A percentile compares a stretch with the other conserved stretches of the same genome.
These are phyloP conservation scores for Pempheris klunzingeri DNA, from an alignment of 2,797 vertebrate genomes.

Conservation along the genomic window DNA sequence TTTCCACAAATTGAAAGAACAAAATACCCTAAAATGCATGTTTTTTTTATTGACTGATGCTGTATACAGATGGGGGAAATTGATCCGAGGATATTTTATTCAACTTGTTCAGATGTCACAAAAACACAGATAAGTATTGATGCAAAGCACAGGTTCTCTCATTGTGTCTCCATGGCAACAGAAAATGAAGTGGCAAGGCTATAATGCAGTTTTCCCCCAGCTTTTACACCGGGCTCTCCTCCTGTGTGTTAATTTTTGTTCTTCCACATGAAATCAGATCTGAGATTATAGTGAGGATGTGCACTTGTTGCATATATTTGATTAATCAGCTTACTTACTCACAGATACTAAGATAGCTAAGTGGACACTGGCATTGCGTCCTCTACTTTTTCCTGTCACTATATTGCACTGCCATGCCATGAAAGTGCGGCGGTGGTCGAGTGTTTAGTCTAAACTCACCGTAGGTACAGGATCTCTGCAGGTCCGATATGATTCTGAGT, in stretches of 20 bases:
- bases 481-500: conserved; percentile 97
- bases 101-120: background rate
- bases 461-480: conserved; percentile 97
- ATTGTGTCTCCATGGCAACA: conserved; percentile 23
- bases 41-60: background rate
- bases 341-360: background rate
- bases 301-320: too few relatives aligned
- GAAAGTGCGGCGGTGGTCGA: background rate
- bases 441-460: conserved; percentile 82
- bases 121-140: background rate
- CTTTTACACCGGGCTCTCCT: background rate
- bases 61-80: background rate
- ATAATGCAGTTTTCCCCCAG: background rate
- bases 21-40: background rate
- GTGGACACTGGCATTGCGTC: background rate
- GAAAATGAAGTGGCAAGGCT: conserved; percentile 5
- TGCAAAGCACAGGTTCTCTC: background rate
- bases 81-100: background rate
- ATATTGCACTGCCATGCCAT: background rate
- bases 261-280: background rate
- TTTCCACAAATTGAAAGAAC: background rate
- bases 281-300: background rate
- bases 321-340: background rate
- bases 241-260: background rate
- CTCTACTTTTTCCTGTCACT: background rate